Base-by-base conservation (phyloP, 2,888 invertebrate species). In the Norana najaformis region DNA sequence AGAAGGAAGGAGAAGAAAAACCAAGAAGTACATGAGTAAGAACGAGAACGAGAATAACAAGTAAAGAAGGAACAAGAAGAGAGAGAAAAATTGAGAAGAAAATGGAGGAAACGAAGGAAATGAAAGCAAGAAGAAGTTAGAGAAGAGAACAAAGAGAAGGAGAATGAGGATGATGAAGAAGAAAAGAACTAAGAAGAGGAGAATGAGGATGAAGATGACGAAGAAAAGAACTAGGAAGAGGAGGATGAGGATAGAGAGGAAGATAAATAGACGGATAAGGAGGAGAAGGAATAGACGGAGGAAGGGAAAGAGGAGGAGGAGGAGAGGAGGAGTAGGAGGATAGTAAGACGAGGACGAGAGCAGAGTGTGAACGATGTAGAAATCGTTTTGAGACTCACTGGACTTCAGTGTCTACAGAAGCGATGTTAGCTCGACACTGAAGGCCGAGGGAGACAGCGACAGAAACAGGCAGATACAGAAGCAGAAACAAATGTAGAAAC, bases 191-290 rank as follows among this genome's bases (percentile, higher is more conserved):
- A 20, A 4, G 83, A 36, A 82, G 85, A 91, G 13, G 53, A 85
- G 13, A 82, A 83, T 35, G 91, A 91, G 38, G 92, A 92, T 23
- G 91, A 92, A 53, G 92, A 92, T 36, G 85, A 91, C 89, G 90
- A 85, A 91, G 37, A 89, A 91, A 38, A 90, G 90, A 88, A 92
- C 91, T 90, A 20, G 8, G 83, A 36, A 82, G 85, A 91, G 13
- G 53, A 85, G 13, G 88, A 83, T 35, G 89, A 89, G 5, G 83
- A 89, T 6, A 38, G 23, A 8, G 35, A 83, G 36, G 34, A 83
- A 13, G 34, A 83, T 3, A 20, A 20, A n/a, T 4, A 14, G 35
- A 35, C 14, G 35, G 14, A 83, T 6, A 38, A 30, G 18, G 35
- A 83, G 36, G 34, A 83, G 35, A 18, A 83, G 35, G 20, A 20